Percentiles rank a stretch among this genome's conserved stretches.
Evolutionary conservation across 2,113 vertebrate species (phyloP).

Genomic region (Falcunculus frontatus): DNA sequence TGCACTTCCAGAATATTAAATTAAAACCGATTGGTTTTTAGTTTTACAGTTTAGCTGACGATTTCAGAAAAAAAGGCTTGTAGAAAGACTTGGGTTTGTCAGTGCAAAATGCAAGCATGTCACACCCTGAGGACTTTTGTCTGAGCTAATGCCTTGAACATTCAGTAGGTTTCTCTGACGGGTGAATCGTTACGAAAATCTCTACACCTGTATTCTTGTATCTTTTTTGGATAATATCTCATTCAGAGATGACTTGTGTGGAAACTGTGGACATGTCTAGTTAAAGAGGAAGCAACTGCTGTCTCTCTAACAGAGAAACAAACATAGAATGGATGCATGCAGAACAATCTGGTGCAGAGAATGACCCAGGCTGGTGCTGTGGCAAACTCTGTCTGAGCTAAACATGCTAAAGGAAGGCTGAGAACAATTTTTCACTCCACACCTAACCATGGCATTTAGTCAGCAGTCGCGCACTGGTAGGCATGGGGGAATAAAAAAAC

Average conservation of each 20-base stretch:
- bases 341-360: background rate
- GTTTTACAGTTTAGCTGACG: background rate
- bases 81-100: background rate
- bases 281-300: background rate
- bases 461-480: background rate
- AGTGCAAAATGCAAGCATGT: background rate
- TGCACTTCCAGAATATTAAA: background rate
- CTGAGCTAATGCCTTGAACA: background rate
- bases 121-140: background rate
- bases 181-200: background rate
- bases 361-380: background rate
- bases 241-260: background rate
- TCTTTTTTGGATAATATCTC: background rate
- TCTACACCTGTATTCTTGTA: background rate
- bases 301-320: background rate
- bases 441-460: background rate
- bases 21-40: background rate
- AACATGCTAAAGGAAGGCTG: background rate
- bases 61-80: background rate
- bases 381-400: background rate
- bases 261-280: background rate
- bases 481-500: background rate
- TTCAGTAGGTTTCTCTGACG: background rate
- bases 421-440: background rate
- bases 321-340: accelerated